Conservation (phyloP, 2,113 vertebrate species). For the Myiagra hebetior region DNA sequence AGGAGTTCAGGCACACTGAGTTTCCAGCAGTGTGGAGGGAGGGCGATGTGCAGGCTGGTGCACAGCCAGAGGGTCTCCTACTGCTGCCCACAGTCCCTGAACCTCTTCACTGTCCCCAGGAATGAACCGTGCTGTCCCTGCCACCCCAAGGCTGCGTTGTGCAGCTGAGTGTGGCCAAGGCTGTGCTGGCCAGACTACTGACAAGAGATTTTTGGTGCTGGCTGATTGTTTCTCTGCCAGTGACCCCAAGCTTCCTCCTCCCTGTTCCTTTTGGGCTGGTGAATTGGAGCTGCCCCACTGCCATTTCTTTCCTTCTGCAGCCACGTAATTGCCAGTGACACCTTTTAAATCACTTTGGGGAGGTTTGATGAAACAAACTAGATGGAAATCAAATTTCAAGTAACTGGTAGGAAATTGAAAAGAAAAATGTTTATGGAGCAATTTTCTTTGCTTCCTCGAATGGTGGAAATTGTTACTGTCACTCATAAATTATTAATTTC, state of each 20-base stretch:
- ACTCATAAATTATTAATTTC: constrained; percentile 50
- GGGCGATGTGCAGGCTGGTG: rapidly evolving
- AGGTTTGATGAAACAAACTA: constrained; percentile 39
- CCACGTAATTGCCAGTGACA: neutral
- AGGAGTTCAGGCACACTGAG: neutral
- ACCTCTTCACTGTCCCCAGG: neutral
- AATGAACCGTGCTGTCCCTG: rapidly evolving
- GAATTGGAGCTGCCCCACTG: neutral
- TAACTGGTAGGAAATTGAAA: constrained; percentile 52
- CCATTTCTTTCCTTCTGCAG: neutral
- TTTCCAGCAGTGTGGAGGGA: neutral
- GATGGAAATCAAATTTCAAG: constrained; percentile 55
- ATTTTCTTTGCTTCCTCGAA: constrained; percentile 13
- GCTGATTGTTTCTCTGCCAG: neutral
- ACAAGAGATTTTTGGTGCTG: neutral
- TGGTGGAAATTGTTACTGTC: constrained; percentile 8
- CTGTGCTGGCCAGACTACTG: neutral
- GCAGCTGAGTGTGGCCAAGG: rapidly evolving
- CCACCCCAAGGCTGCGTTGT: neutral
- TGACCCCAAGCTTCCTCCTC: neutral
- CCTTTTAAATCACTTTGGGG: constrained; percentile 23
- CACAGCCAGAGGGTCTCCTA: too few species aligned
- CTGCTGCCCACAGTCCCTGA: neutral
- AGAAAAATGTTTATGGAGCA: constrained; percentile 57
- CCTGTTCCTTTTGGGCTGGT: neutral